A percentile compares a stretch with the other conserved stretches of the same genome.
Evolutionary conservation across 1,140 invertebrate species (phyloP).

Genomic region (Procambarus clarkii): DNA sequence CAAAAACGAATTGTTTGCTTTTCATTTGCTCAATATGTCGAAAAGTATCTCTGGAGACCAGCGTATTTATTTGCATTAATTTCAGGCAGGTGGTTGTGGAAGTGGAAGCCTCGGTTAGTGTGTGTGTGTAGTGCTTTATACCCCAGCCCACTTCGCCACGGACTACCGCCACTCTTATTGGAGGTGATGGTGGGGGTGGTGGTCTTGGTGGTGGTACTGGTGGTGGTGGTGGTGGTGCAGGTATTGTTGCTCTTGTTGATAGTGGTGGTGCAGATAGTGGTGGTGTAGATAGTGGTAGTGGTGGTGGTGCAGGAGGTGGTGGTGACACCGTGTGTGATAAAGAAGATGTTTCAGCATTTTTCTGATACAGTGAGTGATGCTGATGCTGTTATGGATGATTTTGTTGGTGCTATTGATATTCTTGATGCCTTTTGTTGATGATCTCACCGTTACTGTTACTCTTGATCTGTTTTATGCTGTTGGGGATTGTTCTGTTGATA

Average conservation of each 20-base stretch:
- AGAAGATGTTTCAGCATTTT: no score
- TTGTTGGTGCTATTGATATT: neutral
- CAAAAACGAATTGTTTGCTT: neutral
- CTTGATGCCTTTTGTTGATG: neutral
- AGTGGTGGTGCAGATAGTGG: neutral
- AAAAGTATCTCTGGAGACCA: conserved; percentile 1
- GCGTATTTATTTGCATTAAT: conserved; percentile 42
- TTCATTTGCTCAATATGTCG: conserved; percentile 25
- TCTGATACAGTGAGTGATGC: neutral
- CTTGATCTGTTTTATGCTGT: neutral
- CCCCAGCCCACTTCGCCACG: neutral
- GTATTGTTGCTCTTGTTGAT: neutral
- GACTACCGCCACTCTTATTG: neutral
- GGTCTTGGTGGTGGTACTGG: neutral
- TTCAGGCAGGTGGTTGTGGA: conserved; percentile 5
- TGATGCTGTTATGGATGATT: neutral
- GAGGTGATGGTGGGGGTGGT: neutral
- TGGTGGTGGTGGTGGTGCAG: neutral
- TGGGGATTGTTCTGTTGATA: neutral
- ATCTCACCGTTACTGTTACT: neutral
- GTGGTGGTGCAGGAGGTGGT: neutral
- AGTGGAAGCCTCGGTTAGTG: conserved; percentile 5
- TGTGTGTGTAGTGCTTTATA: neutral
- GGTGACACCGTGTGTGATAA: neutral
- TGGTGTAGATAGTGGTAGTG: neutral